These are phyloP conservation scores for Linnaemya vulpina DNA, from an alignment of 2,888 invertebrate species.

Conservation along the genomic window DNA sequence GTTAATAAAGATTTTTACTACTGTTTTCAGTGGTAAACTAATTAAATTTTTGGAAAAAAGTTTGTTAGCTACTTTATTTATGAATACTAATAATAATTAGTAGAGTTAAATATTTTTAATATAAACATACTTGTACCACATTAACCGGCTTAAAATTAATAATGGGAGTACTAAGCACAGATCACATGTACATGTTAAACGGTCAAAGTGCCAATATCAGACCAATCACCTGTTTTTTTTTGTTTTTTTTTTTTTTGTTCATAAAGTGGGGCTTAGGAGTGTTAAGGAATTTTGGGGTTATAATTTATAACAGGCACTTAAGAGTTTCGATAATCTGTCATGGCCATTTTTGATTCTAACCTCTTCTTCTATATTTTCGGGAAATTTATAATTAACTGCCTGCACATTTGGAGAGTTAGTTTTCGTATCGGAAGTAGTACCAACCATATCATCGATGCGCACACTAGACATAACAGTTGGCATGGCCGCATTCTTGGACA, in stretches of 20 bases:
- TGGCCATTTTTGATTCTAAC: constrained; percentile 82
- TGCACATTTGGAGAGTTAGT: constrained; percentile 74
- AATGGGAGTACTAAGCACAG: not conserved
- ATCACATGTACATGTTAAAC: constrained; percentile 5
- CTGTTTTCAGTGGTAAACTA: constrained; percentile 1
- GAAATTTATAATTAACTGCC: constrained; percentile 86
- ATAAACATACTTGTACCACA: constrained; percentile 43
- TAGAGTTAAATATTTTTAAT: constrained; percentile 21
- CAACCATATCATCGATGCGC: constrained; percentile 89
- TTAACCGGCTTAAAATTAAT: constrained; percentile 21
- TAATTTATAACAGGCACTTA: constrained; percentile 45
- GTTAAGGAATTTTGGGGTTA: constrained; percentile 9
- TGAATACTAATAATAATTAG: not conserved
- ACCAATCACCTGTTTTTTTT: constrained; percentile 46
- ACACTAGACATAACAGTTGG: constrained; percentile 87
- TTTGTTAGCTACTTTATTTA: constrained; percentile 29
- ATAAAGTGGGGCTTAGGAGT: constrained; percentile 5
- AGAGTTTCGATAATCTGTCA: constrained; percentile 66
- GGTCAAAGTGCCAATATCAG: constrained; percentile 36
- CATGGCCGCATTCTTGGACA: constrained; percentile 87
- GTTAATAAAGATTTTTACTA: constrained; percentile 74
- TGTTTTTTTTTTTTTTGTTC: no score
- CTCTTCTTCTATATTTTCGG: constrained; percentile 84
- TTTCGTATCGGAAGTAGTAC: constrained; percentile 81
- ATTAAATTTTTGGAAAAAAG: not conserved